Evolutionary conservation across 2,888 invertebrate genomes (phyloP), one percentile per base, ranked within the genome.

Genomic region (Eustalomyia histrio): DNA sequence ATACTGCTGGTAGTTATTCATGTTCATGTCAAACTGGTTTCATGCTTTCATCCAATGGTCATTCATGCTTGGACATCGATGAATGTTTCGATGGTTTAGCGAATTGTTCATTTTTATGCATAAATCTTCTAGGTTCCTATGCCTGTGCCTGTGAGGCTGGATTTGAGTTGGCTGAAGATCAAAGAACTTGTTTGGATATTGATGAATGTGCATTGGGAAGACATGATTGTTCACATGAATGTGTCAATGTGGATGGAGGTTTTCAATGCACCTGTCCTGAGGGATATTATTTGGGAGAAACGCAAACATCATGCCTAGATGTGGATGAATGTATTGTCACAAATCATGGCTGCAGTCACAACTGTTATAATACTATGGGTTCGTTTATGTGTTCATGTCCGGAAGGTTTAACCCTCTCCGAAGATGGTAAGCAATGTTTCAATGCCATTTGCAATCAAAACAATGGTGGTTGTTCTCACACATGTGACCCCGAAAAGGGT

Each of bases 41-140:
- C 82, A 84, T 85, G 84, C 90, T 91, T 79, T 86, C 88, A 3
- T 80, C 84, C 3, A 89, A 90, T 83, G 86, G 87, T 53, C 85
- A 86, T 43, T 86, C 80, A 75, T 91, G 90, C 85, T 83, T 85
- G 91, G 93, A 93, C 88, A 89, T 92, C 58, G 92, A 94, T 86
- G 93, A 93, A 86, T 94, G 94, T 85, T 84, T 87, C 4, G 84
- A 85, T 60, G 91, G 91, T 79, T 91, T 90, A 83, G 92, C 92
- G 29, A 92, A 92, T 67, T 94, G 94, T 86, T 91, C 92, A 84
- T 90, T 91, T 83, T 90, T 91, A 83, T 94, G 94, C 87, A 89
- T 91, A 83, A 94, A 94, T 90, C 91, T 92, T 85, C 87, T 91
- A 82, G 93, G 94, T 84, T 91, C 92, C 16, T 87, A 87, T 63